A percentile compares a stretch with the other conserved stretches of the same genome.
phyloP scores from a whole-genome alignment of 2,888 invertebrate species.

The Eupithecia abbreviata region DNA sequence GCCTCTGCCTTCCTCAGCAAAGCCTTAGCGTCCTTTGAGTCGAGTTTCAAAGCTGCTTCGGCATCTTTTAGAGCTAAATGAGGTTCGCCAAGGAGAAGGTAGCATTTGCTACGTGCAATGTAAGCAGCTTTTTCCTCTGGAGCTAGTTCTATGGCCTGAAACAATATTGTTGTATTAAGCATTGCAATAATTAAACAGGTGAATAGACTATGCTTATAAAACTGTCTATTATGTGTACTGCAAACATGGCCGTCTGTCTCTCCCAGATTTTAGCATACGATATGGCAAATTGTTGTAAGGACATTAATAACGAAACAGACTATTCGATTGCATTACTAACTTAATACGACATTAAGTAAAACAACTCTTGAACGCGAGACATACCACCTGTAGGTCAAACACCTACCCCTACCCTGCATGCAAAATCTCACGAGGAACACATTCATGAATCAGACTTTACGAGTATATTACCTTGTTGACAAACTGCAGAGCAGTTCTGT shows the following conservation, averaged over 20 bases:
- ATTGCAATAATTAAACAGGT: not conserved
- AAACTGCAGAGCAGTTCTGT: constrained; percentile 88
- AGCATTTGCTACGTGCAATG: constrained; percentile 95
- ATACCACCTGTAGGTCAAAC: not conserved
- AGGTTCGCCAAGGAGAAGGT: constrained; percentile 92
- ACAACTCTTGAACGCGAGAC: not conserved
- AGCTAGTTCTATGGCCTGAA: constrained; percentile 93
- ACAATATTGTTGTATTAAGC: constrained; percentile 44
- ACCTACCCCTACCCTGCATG: not conserved
- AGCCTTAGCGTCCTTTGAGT: constrained; percentile 85
- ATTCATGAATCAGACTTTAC: not conserved
- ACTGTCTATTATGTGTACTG: not conserved
- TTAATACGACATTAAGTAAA: not conserved
- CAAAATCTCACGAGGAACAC: not conserved
- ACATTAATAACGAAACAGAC: too few species aligned
- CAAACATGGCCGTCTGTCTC: not conserved
- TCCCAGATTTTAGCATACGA: too few species aligned
- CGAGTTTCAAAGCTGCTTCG: constrained; percentile 89
- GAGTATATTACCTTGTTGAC: constrained; percentile 88
- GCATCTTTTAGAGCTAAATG: constrained; percentile 92
- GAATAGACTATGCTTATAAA: not conserved
- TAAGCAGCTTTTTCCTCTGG: constrained; percentile 93
- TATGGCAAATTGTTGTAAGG: too few species aligned
- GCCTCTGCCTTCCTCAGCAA: constrained; percentile 96
- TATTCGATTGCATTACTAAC: too few species aligned